A percentile compares a stretch with the other conserved stretches of the same genome.
Conservation (phyloP, 2,113 vertebrate species). For the Nerophis ophidion region DNA sequence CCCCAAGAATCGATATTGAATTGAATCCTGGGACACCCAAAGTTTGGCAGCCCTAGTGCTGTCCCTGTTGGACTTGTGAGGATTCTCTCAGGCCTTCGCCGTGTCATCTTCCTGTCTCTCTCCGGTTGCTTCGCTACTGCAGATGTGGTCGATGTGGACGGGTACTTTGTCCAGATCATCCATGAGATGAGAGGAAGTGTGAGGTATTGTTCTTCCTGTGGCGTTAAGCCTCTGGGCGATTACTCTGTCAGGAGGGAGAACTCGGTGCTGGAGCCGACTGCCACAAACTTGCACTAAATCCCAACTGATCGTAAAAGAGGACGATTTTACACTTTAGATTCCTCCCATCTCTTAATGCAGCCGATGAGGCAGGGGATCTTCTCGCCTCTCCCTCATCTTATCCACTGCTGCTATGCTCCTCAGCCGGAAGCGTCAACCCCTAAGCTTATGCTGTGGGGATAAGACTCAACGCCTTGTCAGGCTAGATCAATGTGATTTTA, state of each 20-base stretch:
- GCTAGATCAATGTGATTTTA: slow-evolving; percentile 75
- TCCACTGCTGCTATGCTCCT: slow-evolving; percentile 66
- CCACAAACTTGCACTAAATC: slow-evolving; percentile 76
- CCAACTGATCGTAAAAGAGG: slow-evolving; percentile 74
- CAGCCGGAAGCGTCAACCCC: slow-evolving; percentile 64
- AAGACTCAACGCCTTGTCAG: slow-evolving; percentile 77
- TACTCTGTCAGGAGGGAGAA: slow-evolving; percentile 75
- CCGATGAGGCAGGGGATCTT: slow-evolving; percentile 69
- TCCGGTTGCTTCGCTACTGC: slow-evolving; percentile 39
- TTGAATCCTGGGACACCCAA: no score
- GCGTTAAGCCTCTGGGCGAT: slow-evolving; percentile 72
- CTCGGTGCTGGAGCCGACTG: slow-evolving; percentile 66
- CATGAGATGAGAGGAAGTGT: slow-evolving; percentile 69
- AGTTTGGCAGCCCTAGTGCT: no score
- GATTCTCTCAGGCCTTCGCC: slow-evolving; percentile 46
- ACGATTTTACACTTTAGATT: slow-evolving; percentile 75
- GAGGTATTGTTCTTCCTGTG: slow-evolving; percentile 72
- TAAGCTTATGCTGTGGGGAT: slow-evolving; percentile 68
- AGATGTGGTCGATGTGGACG: slow-evolving; percentile 65
- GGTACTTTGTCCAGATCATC: slow-evolving; percentile 72
- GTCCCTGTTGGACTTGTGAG: slow-evolving; percentile 50
- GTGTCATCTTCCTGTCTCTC: slow-evolving; percentile 61
- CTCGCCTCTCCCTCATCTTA: slow-evolving; percentile 67
- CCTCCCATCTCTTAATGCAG: slow-evolving; percentile 72
- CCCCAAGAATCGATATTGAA: no score